Conservation (phyloP, 2,113 vertebrate species). For the Pelobates fuscus region DNA sequence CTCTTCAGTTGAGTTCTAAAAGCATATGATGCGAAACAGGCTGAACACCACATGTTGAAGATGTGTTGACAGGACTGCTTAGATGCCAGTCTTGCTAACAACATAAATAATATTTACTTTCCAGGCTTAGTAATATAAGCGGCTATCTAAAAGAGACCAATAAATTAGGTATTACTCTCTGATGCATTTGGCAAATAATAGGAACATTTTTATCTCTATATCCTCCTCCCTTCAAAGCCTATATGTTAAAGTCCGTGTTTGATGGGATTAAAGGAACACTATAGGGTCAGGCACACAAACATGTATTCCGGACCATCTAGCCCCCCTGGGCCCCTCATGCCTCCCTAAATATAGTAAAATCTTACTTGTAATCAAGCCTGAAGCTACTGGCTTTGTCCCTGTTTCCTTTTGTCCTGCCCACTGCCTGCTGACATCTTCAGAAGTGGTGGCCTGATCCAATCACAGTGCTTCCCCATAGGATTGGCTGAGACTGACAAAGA, state of each 20-base stretch:
- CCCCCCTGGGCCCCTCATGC: no score
- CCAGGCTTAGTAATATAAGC: neutral
- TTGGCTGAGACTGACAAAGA: no score
- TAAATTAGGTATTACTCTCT: conserved; percentile 14
- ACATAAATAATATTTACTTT: neutral
- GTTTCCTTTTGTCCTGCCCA: no score
- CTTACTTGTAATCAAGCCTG: no score
- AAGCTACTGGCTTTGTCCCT: no score
- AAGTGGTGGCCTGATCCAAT: no score
- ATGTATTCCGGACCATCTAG: no score
- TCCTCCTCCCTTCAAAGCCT: neutral
- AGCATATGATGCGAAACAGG: neutral
- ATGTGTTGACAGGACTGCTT: neutral
- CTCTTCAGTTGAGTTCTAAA: conserved; percentile 5
- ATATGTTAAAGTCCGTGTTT: conserved; percentile 4
- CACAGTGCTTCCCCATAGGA: no score
- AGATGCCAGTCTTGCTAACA: neutral
- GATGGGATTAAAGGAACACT: no score
- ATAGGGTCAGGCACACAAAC: no score
- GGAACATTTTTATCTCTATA: neutral
- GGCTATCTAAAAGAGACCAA: neutral
- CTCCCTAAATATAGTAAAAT: no score
- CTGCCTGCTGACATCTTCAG: no score
- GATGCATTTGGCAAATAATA: neutral
- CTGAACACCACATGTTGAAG: neutral